Percentiles rank a stretch among this genome's conserved stretches.
Evolutionary conservation across 2,888 invertebrate genomes (phyloP).

Genomic region (Argynnis bischoffii): DNA sequence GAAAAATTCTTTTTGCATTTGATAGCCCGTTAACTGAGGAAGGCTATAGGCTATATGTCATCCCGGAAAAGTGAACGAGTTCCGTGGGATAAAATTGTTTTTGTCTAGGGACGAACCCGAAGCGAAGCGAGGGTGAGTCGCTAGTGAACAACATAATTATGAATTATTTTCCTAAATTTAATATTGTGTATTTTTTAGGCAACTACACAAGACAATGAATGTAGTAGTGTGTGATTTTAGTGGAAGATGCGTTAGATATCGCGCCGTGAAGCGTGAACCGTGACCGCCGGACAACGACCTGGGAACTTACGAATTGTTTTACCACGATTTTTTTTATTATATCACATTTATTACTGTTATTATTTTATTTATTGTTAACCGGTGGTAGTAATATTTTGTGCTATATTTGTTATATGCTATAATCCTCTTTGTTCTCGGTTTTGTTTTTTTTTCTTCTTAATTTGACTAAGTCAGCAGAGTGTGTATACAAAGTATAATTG

Average conservation of each 20-base stretch:
- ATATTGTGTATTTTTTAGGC: slow-evolving; percentile 12
- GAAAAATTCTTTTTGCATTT: no score
- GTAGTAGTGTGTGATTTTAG: slow-evolving; percentile 33
- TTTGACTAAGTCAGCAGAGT: no score
- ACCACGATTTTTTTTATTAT: slow-evolving; percentile 22
- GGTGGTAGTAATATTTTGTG: neutral
- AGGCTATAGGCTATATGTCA: no score
- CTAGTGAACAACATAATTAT: slow-evolving; percentile 2
- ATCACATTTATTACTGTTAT: slow-evolving; percentile 8
- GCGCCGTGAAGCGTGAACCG: slow-evolving; percentile 46
- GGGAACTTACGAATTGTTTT: slow-evolving; percentile 21
- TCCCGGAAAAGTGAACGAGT: no score
- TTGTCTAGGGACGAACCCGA: no score
- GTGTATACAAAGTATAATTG: no score
- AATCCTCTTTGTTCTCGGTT: no score
- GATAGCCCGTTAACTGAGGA: no score
- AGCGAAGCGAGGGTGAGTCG: neutral
- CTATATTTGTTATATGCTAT: neutral
- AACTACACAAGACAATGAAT: slow-evolving; percentile 20
- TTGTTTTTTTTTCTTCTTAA: no score
- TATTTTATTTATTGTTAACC: neutral
- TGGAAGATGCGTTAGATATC: slow-evolving; percentile 42
- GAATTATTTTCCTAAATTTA: slow-evolving; percentile 8
- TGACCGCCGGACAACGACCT: slow-evolving; percentile 47
- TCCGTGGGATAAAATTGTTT: no score